These are phyloP conservation scores for Cephalotes varians DNA, from an alignment of 2,888 invertebrate genomes.

Conservation along the genomic window DNA sequence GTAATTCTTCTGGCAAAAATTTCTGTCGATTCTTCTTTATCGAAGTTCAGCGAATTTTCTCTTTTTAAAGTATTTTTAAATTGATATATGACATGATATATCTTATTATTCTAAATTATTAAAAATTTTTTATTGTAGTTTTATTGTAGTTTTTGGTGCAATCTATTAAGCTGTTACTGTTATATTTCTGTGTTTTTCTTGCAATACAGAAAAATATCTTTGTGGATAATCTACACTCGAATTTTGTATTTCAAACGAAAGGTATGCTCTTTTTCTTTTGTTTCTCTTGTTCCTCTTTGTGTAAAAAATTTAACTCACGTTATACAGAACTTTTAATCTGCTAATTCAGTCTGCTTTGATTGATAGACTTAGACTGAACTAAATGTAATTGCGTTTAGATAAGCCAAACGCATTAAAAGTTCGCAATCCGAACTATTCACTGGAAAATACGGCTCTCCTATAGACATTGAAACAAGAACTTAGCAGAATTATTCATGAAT, in stretches of 20 bases:
- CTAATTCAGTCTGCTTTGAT: neutral
- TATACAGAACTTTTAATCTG: neutral
- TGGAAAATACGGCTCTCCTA: neutral
- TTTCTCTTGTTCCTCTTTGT: neutral
- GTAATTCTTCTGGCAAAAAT: neutral
- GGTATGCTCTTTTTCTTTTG: neutral
- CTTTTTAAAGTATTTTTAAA: neutral
- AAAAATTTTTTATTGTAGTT: neutral
- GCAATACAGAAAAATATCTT: neutral
- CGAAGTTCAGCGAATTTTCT: neutral
- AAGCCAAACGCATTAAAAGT: conserved; percentile 26
- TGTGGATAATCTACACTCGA: neutral
- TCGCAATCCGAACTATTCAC: neutral
- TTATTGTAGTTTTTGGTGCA: neutral
- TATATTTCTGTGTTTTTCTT: neutral
- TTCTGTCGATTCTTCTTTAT: neutral
- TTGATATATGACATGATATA: neutral
- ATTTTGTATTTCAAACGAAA: neutral
- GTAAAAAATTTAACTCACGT: conserved; percentile 2
- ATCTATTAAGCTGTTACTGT: neutral
- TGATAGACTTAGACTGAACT: neutral
- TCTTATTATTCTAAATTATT: neutral
- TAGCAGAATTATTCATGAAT: conserved; percentile 48
- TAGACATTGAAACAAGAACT: conserved; percentile 28
- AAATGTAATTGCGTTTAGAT: conserved; percentile 5